Conservation (phyloP, 2,113 vertebrate species). For the Cephalopterus ornatus region DNA sequence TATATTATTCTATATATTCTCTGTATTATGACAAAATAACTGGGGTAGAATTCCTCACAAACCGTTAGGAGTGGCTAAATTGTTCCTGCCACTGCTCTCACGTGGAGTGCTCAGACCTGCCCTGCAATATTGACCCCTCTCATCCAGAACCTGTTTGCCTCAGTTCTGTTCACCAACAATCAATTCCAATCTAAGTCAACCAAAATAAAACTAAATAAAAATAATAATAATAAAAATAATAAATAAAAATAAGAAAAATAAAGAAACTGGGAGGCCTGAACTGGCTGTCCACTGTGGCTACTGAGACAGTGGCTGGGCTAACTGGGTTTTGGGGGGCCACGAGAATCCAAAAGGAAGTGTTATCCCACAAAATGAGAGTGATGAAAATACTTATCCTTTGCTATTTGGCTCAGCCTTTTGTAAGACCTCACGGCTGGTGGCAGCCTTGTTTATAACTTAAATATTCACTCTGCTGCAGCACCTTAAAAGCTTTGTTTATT, state of each 20-base stretch:
- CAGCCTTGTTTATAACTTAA: not conserved
- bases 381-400: not conserved
- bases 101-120: not conserved
- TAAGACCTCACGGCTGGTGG: not conserved
- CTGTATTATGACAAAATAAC: not conserved
- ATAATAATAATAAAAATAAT: too few species aligned
- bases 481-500: constrained; percentile 12
- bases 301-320: not conserved
- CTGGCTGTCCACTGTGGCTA: not conserved
- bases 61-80: not conserved
- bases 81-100: not conserved
- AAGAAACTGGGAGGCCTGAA: not conserved
- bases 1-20: not conserved
- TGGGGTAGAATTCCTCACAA: not conserved
- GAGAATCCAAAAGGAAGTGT: not conserved
- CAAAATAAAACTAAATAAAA: too few species aligned
- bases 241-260: not conserved
- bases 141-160: not conserved
- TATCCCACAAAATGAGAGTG: not conserved
- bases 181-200: not conserved
- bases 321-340: not conserved
- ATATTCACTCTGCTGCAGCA: not conserved
- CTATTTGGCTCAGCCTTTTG: not conserved
- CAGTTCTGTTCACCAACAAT: not conserved
- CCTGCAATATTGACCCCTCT: not conserved